Evolutionary conservation across 2,888 invertebrate genomes (phyloP).

Genomic region (Acleris holmiana): DNA sequence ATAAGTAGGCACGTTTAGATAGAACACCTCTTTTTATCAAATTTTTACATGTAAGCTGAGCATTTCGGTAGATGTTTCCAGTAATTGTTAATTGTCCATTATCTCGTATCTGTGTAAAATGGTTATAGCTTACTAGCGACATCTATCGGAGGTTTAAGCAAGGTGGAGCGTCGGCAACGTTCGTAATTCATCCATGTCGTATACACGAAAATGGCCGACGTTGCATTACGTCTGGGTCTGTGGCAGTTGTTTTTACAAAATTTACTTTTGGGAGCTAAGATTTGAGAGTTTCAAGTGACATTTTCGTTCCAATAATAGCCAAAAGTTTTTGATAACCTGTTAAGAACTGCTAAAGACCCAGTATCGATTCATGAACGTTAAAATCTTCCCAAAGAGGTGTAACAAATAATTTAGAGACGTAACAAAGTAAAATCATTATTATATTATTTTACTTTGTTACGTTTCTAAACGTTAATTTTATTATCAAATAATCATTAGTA

Average conservation of each 20-base stretch:
- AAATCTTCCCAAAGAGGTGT: constrained; percentile 13
- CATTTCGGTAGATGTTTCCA: too few species aligned
- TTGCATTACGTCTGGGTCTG: too few species aligned
- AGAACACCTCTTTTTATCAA: neutral
- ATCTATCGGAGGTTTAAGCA: neutral
- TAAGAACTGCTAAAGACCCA: too few species aligned
- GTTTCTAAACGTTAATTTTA: constrained; percentile 23
- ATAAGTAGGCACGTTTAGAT: constrained; percentile 15
- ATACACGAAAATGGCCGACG: neutral
- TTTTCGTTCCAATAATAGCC: too few species aligned
- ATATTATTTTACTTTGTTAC: neutral
- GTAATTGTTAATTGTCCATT: too few species aligned
- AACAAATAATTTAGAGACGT: constrained; percentile 23
- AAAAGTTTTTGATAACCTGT: too few species aligned
- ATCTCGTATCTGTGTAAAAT: too few species aligned
- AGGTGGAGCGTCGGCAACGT: neutral
- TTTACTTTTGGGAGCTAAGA: too few species aligned
- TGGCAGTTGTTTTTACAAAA: too few species aligned
- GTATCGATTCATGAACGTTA: neutral
- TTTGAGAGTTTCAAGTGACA: too few species aligned
- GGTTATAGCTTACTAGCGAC: neutral
- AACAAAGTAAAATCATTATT: neutral
- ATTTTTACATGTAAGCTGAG: too few species aligned
- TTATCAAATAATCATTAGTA: constrained; percentile 26
- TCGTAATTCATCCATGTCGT: constrained; percentile 19